phyloP scores from a whole-genome alignment of 2,888 invertebrate species.

The Hirtodrosophila alboralis region DNA sequence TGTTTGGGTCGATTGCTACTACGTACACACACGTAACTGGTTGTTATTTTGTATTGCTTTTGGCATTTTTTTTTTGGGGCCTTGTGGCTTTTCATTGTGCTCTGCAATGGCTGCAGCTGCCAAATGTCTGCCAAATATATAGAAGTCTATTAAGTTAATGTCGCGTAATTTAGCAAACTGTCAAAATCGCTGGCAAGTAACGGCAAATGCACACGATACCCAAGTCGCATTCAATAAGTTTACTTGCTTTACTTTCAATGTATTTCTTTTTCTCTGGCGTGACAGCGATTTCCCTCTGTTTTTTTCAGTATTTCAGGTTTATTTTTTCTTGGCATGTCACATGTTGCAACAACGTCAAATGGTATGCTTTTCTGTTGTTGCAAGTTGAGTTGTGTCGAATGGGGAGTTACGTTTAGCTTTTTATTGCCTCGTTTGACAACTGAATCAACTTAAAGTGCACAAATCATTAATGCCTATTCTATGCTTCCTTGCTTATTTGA shows the following conservation, averaged over 20 bases:
- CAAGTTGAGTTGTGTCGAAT: conserved; percentile 25
- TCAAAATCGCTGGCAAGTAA: conserved; percentile 72
- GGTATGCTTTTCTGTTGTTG: conserved; percentile 30
- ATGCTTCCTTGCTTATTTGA: neutral
- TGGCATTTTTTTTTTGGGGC: conserved; percentile 33
- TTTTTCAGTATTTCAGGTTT: conserved; percentile 1
- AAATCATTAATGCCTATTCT: conserved; percentile 11
- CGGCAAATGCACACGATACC: conserved; percentile 59
- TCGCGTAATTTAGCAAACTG: conserved; percentile 79
- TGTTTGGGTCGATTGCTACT: conserved; percentile 27
- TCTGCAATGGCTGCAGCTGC: conserved; percentile 51
- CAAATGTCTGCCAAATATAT: conserved; percentile 73
- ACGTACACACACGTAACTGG: conserved; percentile 32
- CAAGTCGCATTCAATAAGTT: conserved; percentile 64
- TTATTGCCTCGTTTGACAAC: conserved; percentile 30
- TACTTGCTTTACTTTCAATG: conserved; percentile 11
- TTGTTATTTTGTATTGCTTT: conserved; percentile 57
- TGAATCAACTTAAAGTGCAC: conserved; percentile 16
- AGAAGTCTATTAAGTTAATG: conserved; percentile 77
- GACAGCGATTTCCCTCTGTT: conserved; percentile 22
- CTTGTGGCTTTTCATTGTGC: conserved; percentile 26
- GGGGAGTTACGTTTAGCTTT: conserved; percentile 18
- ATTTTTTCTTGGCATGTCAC: conserved; percentile 16
- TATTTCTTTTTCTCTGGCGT: conserved; percentile 7
- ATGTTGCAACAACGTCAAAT: conserved; percentile 31